Evolutionary conservation across 2,888 invertebrate genomes (phyloP), one percentile per base, ranked within the genome.

Genomic region (Polydesmus complanatus): DNA sequence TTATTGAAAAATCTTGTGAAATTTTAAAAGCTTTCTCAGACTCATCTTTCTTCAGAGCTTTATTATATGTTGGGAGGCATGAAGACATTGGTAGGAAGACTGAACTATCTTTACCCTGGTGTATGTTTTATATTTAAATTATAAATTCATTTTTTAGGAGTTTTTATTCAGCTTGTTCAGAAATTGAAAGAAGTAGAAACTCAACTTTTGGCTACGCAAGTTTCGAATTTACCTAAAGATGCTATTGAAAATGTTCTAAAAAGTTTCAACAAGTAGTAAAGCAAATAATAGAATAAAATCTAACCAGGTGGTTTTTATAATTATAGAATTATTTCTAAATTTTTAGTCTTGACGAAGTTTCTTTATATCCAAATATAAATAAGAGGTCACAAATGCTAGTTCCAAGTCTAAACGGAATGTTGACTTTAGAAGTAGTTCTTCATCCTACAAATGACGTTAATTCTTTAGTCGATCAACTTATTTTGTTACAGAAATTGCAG

Each of bases 371-470:
- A 1, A 49, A 52, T 23, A 21, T 27, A 11, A 47, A 52, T 11
- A 47, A 23, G 2, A 66, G 67, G 5, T 67, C 69, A 27, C 67
- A 71, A 11, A 68, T 70, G 2, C 67, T 73, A 27, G 70, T 70
- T 65, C 69, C 71, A 8, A 71, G 70, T 22, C 65, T 73, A 37
- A 71, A 70, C 63, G 69, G 70, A 8, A 68, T 93, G 69, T 77
- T 94, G 62, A 85, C 90, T 26, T 82, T 93, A 49, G 87, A 91
- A 75, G 85, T 93, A 47, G 78, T 91, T 51, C 77, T 88, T 0
- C 88, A 90, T 73, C 91, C 93, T 0, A 86, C 88, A 68, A 85
- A 85, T 60, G 87, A 92, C 67, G 83, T 90, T 26, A 81, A 84
- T 56, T 82, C 84, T 55, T 81, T 92, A 65, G 86, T 88, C 0